These are phyloP conservation scores for Fregata magnificens DNA, from an alignment of 2,113 vertebrate species.

Conservation along the genomic window DNA sequence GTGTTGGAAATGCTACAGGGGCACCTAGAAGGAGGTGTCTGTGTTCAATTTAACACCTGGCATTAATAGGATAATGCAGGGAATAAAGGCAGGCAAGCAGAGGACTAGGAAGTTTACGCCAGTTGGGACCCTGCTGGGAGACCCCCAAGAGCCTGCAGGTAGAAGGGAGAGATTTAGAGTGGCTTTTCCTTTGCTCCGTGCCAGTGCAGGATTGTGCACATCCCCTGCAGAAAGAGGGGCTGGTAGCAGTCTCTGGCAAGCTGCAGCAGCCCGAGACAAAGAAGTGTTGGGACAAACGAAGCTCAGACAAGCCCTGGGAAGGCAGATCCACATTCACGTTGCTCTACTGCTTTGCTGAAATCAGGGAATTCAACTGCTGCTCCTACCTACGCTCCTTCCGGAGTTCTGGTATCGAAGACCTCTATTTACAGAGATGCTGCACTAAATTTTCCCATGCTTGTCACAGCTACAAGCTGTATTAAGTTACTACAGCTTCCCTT, in stretches of 20 bases:
- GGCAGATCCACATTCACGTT: not conserved
- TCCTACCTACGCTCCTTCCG: not conserved
- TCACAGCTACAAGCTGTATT: not conserved
- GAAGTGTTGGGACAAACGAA: not conserved
- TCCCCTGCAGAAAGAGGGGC: not conserved
- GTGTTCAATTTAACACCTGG: not conserved
- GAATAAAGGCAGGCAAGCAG: not conserved
- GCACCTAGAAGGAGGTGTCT: not conserved
- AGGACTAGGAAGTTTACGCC: not conserved
- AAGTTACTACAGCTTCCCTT: constrained; percentile 17
- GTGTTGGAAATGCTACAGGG: not conserved
- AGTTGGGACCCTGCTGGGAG: not conserved
- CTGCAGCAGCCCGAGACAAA: not conserved
- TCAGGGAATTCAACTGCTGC: not conserved
- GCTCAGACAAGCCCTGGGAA: not conserved
- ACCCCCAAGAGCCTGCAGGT: not conserved
- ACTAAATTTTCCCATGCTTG: not conserved
- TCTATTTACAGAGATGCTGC: not conserved
- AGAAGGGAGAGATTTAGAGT: not conserved
- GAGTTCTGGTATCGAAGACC: not conserved
- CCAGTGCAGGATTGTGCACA: not conserved
- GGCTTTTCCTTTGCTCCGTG: not conserved
- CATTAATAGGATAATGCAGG: not conserved
- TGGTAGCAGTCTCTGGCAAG: not conserved
- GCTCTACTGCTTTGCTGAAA: not conserved